phyloP scores from a whole-genome alignment of 2,888 invertebrate genomes.

The Melinopterus prodromus region DNA sequence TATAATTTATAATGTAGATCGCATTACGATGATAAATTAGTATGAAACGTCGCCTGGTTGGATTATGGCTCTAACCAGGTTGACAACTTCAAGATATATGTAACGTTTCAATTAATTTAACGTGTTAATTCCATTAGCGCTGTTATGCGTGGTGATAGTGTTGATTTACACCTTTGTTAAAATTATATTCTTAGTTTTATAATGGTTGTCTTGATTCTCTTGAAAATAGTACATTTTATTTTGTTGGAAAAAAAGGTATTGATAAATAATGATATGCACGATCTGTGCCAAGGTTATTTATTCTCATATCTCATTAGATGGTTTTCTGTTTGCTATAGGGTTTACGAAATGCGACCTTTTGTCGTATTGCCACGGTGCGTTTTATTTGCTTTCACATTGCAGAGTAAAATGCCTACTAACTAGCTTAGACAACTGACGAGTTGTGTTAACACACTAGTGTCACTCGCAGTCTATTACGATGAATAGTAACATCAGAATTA shows the following conservation, averaged over 20 bases:
- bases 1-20: neutral
- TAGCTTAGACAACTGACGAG: neutral
- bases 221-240: neutral
- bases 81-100: neutral
- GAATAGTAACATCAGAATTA: neutral
- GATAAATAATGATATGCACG: neutral
- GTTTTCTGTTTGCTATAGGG: neutral
- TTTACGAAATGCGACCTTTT: neutral
- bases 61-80: neutral
- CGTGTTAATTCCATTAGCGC: neutral
- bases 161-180: neutral
- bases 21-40: neutral
- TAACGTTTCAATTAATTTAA: slow-evolving; percentile 4
- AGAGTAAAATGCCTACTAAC: neutral
- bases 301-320: neutral
- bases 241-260: neutral
- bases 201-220: no score
- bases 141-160: neutral
- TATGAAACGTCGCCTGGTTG: neutral
- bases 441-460: neutral
- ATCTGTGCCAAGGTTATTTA: neutral
- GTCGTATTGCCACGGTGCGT: neutral
- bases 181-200: neutral
- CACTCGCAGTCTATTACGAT: neutral
- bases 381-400: neutral